Evolutionary conservation across 2,113 vertebrate species (phyloP), one percentile per base, ranked within the genome.

Genomic region (Heterotilapia buettikoferi): DNA sequence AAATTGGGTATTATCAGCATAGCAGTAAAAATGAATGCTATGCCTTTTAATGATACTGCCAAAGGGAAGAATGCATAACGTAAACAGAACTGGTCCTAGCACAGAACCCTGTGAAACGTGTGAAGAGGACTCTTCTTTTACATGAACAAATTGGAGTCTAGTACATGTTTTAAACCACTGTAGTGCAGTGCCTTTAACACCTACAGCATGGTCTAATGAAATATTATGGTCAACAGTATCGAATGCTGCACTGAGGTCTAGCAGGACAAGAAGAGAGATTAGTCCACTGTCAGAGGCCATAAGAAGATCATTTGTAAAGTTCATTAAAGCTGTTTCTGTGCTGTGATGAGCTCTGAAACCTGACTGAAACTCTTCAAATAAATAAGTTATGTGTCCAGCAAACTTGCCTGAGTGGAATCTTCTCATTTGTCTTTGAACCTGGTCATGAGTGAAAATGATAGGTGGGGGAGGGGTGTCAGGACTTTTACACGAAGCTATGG

Each of bases 41-140:
- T 66, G 31, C 18, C 59, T 36, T 36, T 63, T 63, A 66, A 36
- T n/a, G 18, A 63, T 0, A 5, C 31, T 36, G 9, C 9, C 31
- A 38, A 66, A 66, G 31, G 4, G 10, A 66, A 66, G 31, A 36
- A 66, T 12, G 61, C 18, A 66, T 36, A 38, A 38, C 0, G 31
- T 66, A 66, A 66, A 66, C 10, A 66, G 18, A 38, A n/a, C n/a
- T 66, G 61, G 18, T 66, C 18, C 61, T 3, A n/a, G 31, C 61
- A 0, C 31, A 38, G 19, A 66, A n/a, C 2, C 61, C 61, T 2
- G 61, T 7, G 61, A n/a, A 66, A 66, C 1, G 10, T 0, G 31
- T 36, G 61, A 66, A n/a, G 61, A n/a, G 59, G 59, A 7, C 61
- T 66, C 6, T 12, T 1, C 61, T 1, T 11, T 66, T 66, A 66